A percentile compares a stretch with the other conserved stretches of the same genome.
These are phyloP conservation scores for Hippolais icterina DNA, from an alignment of 2,113 vertebrate species.

Conservation along the genomic window DNA sequence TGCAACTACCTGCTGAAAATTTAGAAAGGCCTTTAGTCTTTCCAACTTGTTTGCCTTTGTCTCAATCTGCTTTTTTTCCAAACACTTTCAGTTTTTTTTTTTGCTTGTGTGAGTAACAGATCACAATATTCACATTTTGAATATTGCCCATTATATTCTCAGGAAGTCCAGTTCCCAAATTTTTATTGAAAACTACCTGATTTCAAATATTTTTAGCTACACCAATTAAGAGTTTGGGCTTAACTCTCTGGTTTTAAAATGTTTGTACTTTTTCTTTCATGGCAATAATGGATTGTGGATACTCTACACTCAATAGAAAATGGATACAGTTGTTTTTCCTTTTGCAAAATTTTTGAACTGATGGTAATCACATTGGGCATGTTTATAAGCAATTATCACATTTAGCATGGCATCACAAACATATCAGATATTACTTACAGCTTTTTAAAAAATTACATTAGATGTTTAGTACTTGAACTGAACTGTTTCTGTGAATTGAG, in stretches of 20 bases:
- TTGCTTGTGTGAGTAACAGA: neutral
- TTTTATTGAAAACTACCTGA: neutral
- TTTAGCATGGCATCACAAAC: neutral
- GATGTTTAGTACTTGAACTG: neutral
- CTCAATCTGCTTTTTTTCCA: neutral
- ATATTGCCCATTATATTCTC: neutral
- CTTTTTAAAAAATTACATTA: neutral
- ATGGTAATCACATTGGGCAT: rapidly evolving
- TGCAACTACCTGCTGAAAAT: neutral
- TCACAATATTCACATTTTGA: neutral
- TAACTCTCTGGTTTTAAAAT: neutral
- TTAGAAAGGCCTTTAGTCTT: neutral
- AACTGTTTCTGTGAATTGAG: neutral
- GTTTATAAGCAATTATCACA: neutral
- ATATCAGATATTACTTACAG: neutral
- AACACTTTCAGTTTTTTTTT: neutral
- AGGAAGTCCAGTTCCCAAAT: neutral
- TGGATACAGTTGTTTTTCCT: neutral
- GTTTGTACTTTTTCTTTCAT: neutral
- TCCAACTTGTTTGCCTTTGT: neutral
- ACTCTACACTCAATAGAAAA: neutral
- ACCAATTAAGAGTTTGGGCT: neutral
- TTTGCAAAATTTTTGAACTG: neutral
- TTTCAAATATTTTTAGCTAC: neutral
- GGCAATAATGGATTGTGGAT: neutral